Evolutionary conservation across 2,797 vertebrate genomes (phyloP), one percentile per base, ranked within the genome.

Genomic region (Peromyscus eremicus): DNA sequence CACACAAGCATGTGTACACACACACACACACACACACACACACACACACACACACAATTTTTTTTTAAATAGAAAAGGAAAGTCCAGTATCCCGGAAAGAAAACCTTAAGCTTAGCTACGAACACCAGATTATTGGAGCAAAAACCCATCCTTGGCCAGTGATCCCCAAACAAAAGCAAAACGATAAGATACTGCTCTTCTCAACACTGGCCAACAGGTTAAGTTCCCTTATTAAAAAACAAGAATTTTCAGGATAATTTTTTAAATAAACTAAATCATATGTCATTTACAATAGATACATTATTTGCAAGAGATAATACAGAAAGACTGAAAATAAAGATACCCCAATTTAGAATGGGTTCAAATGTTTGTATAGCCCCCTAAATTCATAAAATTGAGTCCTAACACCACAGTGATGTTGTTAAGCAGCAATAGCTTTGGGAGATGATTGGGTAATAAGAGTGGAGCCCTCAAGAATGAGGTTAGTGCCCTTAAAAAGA

Each of bases 51-150:
- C 6, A 46, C 43, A 46, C 43, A 46, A 46, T 46, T 32, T 49
- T 21, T 27, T 34, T 46, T 46, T 66, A 66, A 68, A 68, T n/a
- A 70, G 64, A 49, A 52, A 70, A 86, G 32, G 21, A 52, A 52
- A 86, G 43, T 92, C 37, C 7, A 82, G 46, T 17, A 66, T 43
- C 62, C 66, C 55, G 68, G 91, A 89, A 89, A 68, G 49, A 92
- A 96, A 93, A 4, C 86, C 37, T 85, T 85, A 77, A 95, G 25
- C 52, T 95, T 79, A 92, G 60, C 55, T 75, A 85, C 68, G 21
- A 94, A 68, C 55, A 57, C 34, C 12, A 87, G 16, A 75, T 60
- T 52, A 82, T 2, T 23, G 57, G 25, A 40, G 29, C 70, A 95
- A 94, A 14, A 90, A 88, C 43, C 3, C 49, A 91, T 37, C 9